Base-by-base conservation (phyloP, 2,888 invertebrate genomes). In the Amaurobius ferox region DNA sequence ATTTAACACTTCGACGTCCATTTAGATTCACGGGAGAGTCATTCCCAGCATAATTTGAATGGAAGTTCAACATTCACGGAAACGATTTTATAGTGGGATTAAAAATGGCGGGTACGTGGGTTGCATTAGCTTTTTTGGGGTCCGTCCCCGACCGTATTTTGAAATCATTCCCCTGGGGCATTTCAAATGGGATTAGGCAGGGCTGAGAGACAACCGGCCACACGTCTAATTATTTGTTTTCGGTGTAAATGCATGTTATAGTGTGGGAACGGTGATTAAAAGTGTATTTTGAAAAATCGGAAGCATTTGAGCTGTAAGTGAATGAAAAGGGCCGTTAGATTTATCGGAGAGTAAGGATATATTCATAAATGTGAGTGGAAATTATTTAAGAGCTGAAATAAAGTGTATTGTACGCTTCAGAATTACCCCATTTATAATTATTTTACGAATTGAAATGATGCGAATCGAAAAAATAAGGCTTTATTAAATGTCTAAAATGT, bases 141-240 rank as follows among this genome's bases (percentile, higher is more conserved):
- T 39, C 48, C 55, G 30, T 28, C 66, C 48, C 67, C 32, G 23
- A 32, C 35, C 23, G 40, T 70, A 76, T 64, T 76, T 76, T 70
- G 71, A 40, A 83, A 83, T 83, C 73, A 80, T 55, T 29, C 70
- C 80, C 71, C 67, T 19, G 70, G 73, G 80, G 80, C 74, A 74
- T 80, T 74, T 61, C 44, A 28, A 74, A 74, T 55, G 68, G 80
- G 80, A 80, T 80, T 80, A 74, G 5, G n/a, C 26, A 67, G 73
- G 68, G 67, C 29, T 68, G 55, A 68, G 44, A 29, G 29, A 61
- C 35, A 64, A 67, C 67, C 44, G 70, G 81, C 73, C 76, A 48
- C 68, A 44, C 29, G 62, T 48, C 71, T 83, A 83, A 83, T 83
- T 76, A 76, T 83, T 70, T 70, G 64, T 70, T 76, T 76, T 76